These are phyloP conservation scores for Eupeodes latifasciatus DNA, from an alignment of 2,888 invertebrate species.

Conservation along the genomic window DNA sequence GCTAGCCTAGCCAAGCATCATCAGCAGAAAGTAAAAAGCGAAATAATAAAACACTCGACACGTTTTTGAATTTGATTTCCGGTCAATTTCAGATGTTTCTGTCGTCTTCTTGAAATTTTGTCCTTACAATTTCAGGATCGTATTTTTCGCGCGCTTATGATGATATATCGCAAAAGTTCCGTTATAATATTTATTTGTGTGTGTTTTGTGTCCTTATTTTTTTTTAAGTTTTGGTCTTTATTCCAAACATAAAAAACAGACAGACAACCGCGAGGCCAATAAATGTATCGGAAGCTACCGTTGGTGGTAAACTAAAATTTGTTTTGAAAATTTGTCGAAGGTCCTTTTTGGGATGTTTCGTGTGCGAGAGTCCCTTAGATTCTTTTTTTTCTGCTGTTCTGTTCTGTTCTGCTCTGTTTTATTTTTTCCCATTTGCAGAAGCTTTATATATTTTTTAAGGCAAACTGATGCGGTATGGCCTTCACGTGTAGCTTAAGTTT, in stretches of 20 bases:
- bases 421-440: conserved; percentile 1
- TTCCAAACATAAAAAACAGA: background rate
- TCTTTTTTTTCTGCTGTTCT: background rate
- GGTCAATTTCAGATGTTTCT: conserved; percentile 41
- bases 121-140: background rate
- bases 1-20: background rate
- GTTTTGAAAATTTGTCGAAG: conserved; percentile 73
- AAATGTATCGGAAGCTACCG: conserved; percentile 75
- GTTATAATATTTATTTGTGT: background rate
- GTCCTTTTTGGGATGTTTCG: conserved; percentile 73
- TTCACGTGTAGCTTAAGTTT: conserved; percentile 62
- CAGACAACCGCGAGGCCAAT: conserved; percentile 69
- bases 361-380: conserved; percentile 21
- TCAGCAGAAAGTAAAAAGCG: too few relatives aligned
- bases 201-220: conserved; percentile 4
- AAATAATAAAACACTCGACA: conserved; percentile 41
- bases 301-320: conserved; percentile 73
- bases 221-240: background rate
- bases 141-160: conserved; percentile 61
- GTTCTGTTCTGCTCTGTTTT: conserved; percentile 39
- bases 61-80: conserved; percentile 35
- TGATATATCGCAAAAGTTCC: background rate
- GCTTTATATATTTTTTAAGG: conserved; percentile 38
- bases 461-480: conserved; percentile 57
- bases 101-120: background rate